These are phyloP conservation scores for Sebastes itinus DNA, from an alignment of 2,797 vertebrate species.

Conservation along the genomic window DNA sequence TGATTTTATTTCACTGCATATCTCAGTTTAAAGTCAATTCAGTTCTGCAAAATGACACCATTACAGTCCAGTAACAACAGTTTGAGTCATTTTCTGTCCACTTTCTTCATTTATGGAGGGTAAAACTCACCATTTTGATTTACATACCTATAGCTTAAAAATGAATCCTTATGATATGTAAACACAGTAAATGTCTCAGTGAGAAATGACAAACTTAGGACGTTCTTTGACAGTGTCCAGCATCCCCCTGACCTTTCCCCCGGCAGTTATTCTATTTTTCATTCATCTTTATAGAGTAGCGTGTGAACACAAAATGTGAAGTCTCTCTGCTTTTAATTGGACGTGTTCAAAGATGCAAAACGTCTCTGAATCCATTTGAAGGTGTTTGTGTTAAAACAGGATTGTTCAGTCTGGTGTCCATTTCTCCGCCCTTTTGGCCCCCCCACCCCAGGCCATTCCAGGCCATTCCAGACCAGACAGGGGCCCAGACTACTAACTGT, in stretches of 20 bases:
- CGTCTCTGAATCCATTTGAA: not conserved
- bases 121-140: not conserved
- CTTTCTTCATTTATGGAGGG: not conserved
- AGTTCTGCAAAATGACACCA: not conserved
- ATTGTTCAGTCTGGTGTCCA: conserved; percentile 33
- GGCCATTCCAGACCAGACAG: conserved; percentile 76
- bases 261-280: not conserved
- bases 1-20: not conserved
- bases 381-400: conserved; percentile 19
- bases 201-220: not conserved
- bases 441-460: conserved; percentile 24
- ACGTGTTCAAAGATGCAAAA: conserved; percentile 4
- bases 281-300: not conserved
- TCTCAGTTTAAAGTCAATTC: not conserved
- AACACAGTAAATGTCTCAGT: not conserved
- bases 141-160: not conserved
- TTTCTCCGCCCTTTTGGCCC: conserved; percentile 35
- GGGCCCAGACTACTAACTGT: conserved; percentile 81
- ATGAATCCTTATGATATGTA: not conserved
- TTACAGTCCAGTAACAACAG: not conserved
- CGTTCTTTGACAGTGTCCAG: not conserved
- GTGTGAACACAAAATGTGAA: not conserved
- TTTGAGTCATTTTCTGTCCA: not conserved
- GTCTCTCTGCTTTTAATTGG: not conserved
- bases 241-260: not conserved